Conservation (phyloP, 2,113 vertebrate species). For the Mormyrus lacerda region DNA sequence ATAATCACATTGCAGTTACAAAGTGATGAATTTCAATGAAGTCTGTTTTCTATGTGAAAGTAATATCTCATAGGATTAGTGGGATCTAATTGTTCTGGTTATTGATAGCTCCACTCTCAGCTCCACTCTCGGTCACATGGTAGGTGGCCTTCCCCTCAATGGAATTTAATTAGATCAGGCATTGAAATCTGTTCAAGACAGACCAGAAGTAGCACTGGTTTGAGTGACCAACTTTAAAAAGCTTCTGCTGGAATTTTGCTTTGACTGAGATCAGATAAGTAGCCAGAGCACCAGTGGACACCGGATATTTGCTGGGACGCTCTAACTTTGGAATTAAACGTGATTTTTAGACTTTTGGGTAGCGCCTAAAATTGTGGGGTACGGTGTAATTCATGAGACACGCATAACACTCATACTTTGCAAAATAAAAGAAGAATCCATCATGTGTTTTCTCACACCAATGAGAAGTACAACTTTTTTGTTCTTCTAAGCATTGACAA, state of each 20-base stretch:
- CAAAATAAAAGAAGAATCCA: neutral
- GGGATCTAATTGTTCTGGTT: neutral
- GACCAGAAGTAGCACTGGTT: neutral
- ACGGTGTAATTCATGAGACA: neutral
- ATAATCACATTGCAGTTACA: neutral
- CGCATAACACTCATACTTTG: neutral
- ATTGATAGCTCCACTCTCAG: neutral
- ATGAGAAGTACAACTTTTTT: neutral
- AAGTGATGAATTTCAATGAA: neutral
- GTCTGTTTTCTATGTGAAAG: neutral
- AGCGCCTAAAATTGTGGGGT: neutral
- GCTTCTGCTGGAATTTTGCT: neutral
- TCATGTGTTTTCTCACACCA: neutral
- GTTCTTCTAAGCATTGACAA: neutral
- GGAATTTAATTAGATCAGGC: conserved; percentile 9
- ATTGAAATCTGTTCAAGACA: neutral
- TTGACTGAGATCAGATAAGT: neutral
- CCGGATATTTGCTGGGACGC: neutral
- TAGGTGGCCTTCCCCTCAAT: conserved; percentile 4
- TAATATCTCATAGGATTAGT: neutral
- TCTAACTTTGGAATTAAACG: neutral
- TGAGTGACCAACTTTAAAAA: neutral
- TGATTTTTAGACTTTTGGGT: neutral
- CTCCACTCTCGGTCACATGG: neutral
- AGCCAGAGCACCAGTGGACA: neutral